Percentiles rank a stretch among this genome's conserved stretches.
These are phyloP conservation scores for Callopanchax toddi DNA, from an alignment of 2,113 vertebrate species.

Conservation along the genomic window DNA sequence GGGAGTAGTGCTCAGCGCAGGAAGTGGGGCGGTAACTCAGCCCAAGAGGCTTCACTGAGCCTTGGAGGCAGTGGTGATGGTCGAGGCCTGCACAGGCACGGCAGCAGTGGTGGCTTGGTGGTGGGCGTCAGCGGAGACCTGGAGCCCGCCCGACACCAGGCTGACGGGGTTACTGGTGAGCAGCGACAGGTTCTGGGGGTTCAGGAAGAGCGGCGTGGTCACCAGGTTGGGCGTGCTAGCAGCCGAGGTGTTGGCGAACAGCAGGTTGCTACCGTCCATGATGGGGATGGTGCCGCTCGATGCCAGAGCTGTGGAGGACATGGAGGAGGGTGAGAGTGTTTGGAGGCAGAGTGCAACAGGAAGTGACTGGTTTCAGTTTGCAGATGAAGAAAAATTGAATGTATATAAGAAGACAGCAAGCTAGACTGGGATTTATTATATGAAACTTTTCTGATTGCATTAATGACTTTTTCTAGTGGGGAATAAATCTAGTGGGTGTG, in stretches of 20 bases:
- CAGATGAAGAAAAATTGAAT: background rate
- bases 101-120: slow-evolving; percentile 89
- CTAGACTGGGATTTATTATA: too few species aligned
- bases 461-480: slow-evolving; percentile 18
- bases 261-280: slow-evolving; percentile 94
- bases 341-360: background rate
- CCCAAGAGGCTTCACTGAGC: slow-evolving; percentile 87
- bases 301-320: slow-evolving; percentile 86
- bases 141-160: slow-evolving; percentile 94
- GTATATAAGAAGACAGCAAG: too few species aligned
- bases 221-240: slow-evolving; percentile 92
- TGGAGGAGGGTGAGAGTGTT: background rate
- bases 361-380: background rate
- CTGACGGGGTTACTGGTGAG: slow-evolving; percentile 98
- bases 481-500: slow-evolving; percentile 21
- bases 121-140: slow-evolving; percentile 87
- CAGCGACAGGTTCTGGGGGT: slow-evolving; percentile 97
- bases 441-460: background rate
- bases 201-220: slow-evolving; percentile 96
- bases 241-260: slow-evolving; percentile 89
- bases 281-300: slow-evolving; percentile 95
- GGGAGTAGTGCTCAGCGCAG: slow-evolving; percentile 56
- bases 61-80: slow-evolving; percentile 97
- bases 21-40: slow-evolving; percentile 32
- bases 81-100: slow-evolving; percentile 84